A percentile compares a stretch with the other conserved stretches of the same genome.
phyloP scores from a whole-genome alignment of 2,797 vertebrate genomes.

The Lutjanus argentimaculatus region DNA sequence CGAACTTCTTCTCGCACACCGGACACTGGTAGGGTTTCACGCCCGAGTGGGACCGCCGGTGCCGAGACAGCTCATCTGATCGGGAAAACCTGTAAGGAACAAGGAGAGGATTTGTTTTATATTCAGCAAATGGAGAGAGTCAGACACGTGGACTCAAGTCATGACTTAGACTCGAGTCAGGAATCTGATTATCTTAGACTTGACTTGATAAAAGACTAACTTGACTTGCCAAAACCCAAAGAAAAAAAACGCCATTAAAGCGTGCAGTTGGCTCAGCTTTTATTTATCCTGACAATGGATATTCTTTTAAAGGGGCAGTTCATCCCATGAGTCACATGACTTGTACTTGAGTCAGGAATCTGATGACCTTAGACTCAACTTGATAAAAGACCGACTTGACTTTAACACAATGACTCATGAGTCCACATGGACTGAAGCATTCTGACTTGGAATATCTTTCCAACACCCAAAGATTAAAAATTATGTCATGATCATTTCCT shows the following conservation, averaged over 20 bases:
- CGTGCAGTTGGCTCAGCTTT: no score
- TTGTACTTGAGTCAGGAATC: no score
- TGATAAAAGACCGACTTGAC: no score
- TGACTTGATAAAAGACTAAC: no score
- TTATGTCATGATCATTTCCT: no score
- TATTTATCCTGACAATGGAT: no score
- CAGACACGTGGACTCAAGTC: accelerated
- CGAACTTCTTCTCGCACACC: slow-evolving; percentile 97
- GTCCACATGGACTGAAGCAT: not conserved
- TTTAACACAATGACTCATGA: no score
- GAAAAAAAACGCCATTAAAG: no score
- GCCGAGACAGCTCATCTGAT: slow-evolving; percentile 95
- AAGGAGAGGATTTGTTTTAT: slow-evolving; percentile 22
- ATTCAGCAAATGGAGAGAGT: not conserved
- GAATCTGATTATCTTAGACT: slow-evolving; percentile 1
- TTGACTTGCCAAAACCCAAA: no score
- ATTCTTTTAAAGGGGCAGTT: no score
- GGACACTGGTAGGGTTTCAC: slow-evolving; percentile 97
- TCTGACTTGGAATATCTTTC: not conserved
- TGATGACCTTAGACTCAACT: no score
- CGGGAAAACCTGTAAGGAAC: slow-evolving; percentile 91
- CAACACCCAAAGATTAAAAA: not conserved
- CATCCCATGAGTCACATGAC: no score
- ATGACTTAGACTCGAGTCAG: not conserved
- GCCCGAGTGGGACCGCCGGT: slow-evolving; percentile 95